A percentile compares a stretch with the other conserved stretches of the same genome.
Conservation (phyloP, 2,888 invertebrate genomes). For the Tromatobia lineatoria region DNA sequence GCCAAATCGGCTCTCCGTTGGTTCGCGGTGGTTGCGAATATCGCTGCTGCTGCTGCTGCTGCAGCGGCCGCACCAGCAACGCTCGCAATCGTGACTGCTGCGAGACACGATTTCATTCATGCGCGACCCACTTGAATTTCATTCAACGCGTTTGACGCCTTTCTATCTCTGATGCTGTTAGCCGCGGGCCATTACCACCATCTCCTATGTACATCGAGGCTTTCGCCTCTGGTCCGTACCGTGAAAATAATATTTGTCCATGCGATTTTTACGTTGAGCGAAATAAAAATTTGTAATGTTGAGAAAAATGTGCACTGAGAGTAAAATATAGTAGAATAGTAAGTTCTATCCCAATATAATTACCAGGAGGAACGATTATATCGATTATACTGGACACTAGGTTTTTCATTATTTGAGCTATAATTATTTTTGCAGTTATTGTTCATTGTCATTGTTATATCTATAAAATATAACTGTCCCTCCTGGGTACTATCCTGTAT, state of each 20-base stretch:
- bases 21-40: not conserved
- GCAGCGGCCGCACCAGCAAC: conserved; percentile 12
- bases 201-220: conserved; percentile 33
- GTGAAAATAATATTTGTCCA: conserved; percentile 33
- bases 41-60: not conserved
- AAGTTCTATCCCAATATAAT: too few species aligned
- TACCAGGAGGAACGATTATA: too few species aligned
- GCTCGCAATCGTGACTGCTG: conserved; percentile 32
- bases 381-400: too few species aligned
- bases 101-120: conserved; percentile 79
- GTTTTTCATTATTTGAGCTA: too few species aligned
- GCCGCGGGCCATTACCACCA: conserved; percentile 58
- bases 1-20: conserved; percentile 64
- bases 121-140: conserved; percentile 81
- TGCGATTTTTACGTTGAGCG: not conserved
- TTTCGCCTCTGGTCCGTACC: conserved; percentile 40
- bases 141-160: conserved; percentile 78
- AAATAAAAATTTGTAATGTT: not conserved
- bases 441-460: too few species aligned
- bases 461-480: too few species aligned
- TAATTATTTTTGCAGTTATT: too few species aligned
- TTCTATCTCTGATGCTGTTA: conserved; percentile 70
- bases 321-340: too few species aligned
- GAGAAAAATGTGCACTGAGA: not conserved
- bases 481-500: too few species aligned